phyloP scores from a whole-genome alignment of 2,113 vertebrate genomes.

The Aphelocoma coerulescens region DNA sequence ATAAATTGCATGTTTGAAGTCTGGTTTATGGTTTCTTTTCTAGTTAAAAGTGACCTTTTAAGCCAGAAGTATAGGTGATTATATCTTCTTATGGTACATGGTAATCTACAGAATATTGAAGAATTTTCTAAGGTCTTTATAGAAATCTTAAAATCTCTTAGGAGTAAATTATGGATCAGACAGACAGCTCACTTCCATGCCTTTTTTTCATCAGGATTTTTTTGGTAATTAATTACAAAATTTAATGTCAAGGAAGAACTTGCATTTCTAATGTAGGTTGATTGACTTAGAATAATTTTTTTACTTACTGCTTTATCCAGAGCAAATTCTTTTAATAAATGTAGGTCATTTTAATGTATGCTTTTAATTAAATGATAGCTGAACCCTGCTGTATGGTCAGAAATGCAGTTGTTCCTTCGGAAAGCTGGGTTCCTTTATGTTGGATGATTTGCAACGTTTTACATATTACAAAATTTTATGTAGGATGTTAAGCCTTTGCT shows the following conservation, averaged over 20 bases:
- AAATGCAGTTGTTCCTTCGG: background rate
- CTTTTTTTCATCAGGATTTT: background rate
- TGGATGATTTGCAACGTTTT: background rate
- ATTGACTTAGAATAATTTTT: background rate
- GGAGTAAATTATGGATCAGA: background rate
- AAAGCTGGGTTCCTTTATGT: background rate
- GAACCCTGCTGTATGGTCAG: background rate
- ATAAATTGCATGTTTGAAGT: background rate
- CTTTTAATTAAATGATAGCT: background rate
- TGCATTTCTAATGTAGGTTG: background rate
- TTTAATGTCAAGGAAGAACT: background rate
- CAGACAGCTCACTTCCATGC: background rate
- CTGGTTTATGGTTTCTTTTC: background rate
- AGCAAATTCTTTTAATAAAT: background rate
- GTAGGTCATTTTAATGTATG: background rate
- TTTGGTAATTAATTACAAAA: background rate
- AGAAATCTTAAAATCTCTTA: background rate
- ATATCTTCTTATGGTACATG: background rate
- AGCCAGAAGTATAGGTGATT: background rate
- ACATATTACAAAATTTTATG: background rate
- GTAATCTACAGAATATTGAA: background rate
- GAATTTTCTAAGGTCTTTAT: background rate
- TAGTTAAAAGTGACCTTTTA: background rate
- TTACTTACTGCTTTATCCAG: background rate
- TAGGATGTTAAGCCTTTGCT: background rate